Conservation (phyloP, 2,113 vertebrate species). For the Acrocephalus kingi region DNA sequence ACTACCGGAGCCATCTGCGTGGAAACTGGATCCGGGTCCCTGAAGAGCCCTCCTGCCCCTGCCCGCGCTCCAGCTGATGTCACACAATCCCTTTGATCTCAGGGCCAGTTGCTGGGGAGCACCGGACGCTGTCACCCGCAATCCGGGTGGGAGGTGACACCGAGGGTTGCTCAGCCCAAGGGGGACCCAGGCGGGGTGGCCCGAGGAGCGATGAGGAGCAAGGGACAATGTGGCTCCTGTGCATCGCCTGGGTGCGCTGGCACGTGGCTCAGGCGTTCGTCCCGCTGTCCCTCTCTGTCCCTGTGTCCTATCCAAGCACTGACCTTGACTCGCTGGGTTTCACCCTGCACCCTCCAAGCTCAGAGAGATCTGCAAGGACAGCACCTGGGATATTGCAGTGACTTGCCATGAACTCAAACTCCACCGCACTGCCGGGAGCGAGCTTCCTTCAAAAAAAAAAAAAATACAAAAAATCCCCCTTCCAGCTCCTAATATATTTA, state of each 20-base stretch:
- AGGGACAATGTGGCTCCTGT: background rate
- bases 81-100: conserved; percentile 55
- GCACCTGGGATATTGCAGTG: background rate
- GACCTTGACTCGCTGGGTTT: background rate
- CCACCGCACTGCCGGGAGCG: background rate
- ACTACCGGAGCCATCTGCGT: conserved; percentile 45
- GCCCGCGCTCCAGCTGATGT: conserved; percentile 56
- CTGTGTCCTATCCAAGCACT: rapidly evolving
- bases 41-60: conserved; percentile 20
- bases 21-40: conserved; percentile 47
- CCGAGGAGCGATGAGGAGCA: background rate
- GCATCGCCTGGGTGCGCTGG: background rate
- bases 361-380: conserved; percentile 3
- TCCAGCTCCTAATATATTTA: background rate
- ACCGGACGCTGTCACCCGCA: background rate
- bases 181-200: background rate
- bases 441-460: background rate
- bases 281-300: background rate
- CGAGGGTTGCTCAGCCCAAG: background rate
- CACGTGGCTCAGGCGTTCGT: rapidly evolving
- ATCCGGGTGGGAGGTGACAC: background rate
- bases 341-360: background rate
- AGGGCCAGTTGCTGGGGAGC: conserved; percentile 17
- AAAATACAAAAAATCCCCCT: background rate
- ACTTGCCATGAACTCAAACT: background rate